A percentile compares a stretch with the other conserved stretches of the same genome.
Evolutionary conservation across 2,113 vertebrate species (phyloP).

Genomic region (Ovis canadensis): DNA sequence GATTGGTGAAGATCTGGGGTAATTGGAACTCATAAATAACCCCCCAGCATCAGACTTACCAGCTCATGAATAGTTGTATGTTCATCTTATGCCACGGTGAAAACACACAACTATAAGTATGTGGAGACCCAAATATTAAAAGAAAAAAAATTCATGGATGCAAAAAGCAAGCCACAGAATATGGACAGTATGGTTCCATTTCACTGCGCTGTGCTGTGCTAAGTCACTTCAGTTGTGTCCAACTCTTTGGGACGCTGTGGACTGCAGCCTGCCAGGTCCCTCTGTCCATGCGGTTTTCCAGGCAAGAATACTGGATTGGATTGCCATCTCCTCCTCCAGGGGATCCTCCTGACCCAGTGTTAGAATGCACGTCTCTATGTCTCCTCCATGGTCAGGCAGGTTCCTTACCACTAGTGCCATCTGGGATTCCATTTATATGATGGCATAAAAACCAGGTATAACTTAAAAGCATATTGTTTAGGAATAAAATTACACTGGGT

Average conservation of each 20-base stretch:
- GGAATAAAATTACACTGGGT: background rate
- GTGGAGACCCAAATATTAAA: background rate
- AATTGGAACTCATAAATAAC: background rate
- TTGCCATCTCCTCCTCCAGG: background rate
- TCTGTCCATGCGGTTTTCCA: background rate
- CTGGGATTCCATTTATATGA: background rate
- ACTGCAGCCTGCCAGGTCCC: background rate
- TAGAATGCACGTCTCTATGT: background rate
- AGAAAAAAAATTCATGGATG: background rate
- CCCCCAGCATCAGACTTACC: background rate
- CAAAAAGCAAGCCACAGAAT: background rate
- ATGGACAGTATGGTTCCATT: background rate
- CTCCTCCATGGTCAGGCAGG: background rate
- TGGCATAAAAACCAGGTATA: background rate
- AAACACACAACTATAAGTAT: background rate
- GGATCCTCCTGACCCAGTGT: background rate
- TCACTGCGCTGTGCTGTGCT: background rate
- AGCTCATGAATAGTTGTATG: background rate
- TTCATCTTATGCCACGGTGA: background rate
- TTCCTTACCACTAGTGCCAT: background rate
- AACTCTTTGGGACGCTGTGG: background rate
- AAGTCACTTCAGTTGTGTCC: background rate
- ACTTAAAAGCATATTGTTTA: background rate
- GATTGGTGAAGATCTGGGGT: background rate
- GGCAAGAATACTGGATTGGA: background rate